A percentile compares a stretch with the other conserved stretches of the same genome.
Conservation (phyloP, 1,140 invertebrate species). For the Bombus difficillimus region DNA sequence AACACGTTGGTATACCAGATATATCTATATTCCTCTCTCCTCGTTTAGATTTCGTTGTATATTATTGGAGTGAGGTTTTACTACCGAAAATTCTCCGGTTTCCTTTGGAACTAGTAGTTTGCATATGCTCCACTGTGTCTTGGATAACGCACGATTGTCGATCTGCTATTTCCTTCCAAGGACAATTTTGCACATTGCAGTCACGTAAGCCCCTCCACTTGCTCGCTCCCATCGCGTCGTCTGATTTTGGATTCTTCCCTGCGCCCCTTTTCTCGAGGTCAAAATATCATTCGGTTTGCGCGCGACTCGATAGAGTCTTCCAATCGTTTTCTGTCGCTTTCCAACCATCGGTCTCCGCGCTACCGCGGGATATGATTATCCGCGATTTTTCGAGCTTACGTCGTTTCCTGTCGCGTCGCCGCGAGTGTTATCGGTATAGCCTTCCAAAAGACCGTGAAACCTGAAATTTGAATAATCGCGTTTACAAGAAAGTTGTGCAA, state of each 20-base stretch:
- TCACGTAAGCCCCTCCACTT: slow-evolving; percentile 73
- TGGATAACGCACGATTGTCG: slow-evolving; percentile 53
- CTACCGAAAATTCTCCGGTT: slow-evolving; percentile 53
- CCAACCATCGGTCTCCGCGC: slow-evolving; percentile 54
- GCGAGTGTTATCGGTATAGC: not conserved
- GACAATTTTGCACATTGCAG: slow-evolving; percentile 72
- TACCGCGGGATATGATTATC: slow-evolving; percentile 35
- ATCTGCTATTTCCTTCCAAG: slow-evolving; percentile 38
- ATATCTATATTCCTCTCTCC: not conserved
- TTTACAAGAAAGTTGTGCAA: not conserved
- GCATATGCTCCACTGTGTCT: slow-evolving; percentile 55
- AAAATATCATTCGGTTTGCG: slow-evolving; percentile 51
- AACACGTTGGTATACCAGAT: not conserved
- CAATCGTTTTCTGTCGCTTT: slow-evolving; percentile 59
- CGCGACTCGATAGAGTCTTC: slow-evolving; percentile 11
- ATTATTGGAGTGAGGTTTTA: slow-evolving; percentile 20
- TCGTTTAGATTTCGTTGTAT: no score
- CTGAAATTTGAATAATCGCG: slow-evolving; percentile 34
- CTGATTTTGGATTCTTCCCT: slow-evolving; percentile 77
- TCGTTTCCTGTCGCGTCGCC: not conserved
- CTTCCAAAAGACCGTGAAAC: not conserved
- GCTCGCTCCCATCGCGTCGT: slow-evolving; percentile 51
- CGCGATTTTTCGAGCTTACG: slow-evolving; percentile 24
- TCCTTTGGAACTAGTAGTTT: slow-evolving; percentile 48
- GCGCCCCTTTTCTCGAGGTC: slow-evolving; percentile 52